Percentiles rank a stretch among this genome's conserved stretches.
phyloP scores from a whole-genome alignment of 2,888 invertebrate species.

The Rhamphomyia laevipes region DNA sequence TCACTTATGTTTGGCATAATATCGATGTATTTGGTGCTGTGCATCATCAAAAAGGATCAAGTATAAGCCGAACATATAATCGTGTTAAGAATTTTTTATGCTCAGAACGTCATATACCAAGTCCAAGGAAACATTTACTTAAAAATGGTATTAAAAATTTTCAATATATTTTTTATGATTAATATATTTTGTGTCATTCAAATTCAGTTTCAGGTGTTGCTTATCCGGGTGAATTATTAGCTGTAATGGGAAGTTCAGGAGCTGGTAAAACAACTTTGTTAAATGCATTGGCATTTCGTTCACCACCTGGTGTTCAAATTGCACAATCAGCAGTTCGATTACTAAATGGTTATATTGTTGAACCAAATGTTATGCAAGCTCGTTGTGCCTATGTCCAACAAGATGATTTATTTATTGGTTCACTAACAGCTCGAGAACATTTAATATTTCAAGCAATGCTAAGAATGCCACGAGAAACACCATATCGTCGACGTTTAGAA shows the following conservation, averaged over 20 bases:
- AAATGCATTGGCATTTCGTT: conserved; percentile 76
- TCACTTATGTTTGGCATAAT: conserved; percentile 69
- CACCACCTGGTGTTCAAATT: conserved; percentile 55
- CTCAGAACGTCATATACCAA: conserved; percentile 32
- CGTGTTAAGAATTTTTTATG: conserved; percentile 38
- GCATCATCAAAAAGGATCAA: conserved; percentile 38
- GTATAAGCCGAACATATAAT: conserved; percentile 36
- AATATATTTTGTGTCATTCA: no score
- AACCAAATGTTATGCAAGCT: conserved; percentile 57
- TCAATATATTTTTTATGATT: background rate
- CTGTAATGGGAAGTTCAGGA: conserved; percentile 82
- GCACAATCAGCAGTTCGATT: conserved; percentile 42
- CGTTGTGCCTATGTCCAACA: conserved; percentile 89
- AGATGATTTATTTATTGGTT: conserved; percentile 85
- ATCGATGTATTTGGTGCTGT: conserved; percentile 62
- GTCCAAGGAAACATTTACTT: conserved; percentile 54
- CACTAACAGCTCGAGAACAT: conserved; percentile 80
- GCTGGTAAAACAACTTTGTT: conserved; percentile 91
- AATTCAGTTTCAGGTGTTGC: conserved; percentile 65
- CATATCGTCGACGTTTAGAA: conserved; percentile 58
- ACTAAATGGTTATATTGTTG: conserved; percentile 66
- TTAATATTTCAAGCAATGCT: conserved; percentile 80
- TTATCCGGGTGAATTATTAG: conserved; percentile 72
- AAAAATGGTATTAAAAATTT: conserved; percentile 49
- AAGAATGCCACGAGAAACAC: conserved; percentile 69